phyloP scores from a whole-genome alignment of 2,888 invertebrate genomes.

The Troides helena region DNA sequence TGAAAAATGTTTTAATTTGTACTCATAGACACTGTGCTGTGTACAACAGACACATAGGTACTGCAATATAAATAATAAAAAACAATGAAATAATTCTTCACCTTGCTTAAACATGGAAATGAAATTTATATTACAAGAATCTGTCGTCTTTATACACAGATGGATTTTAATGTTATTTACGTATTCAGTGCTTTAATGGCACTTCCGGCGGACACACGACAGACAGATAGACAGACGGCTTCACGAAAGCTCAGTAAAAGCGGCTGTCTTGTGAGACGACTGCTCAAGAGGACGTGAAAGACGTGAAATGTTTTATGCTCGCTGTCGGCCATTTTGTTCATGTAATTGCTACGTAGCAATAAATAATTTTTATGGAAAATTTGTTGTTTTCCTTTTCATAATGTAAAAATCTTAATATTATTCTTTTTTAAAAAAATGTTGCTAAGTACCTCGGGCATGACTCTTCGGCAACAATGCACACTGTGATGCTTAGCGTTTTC shows the following conservation, averaged over 20 bases:
- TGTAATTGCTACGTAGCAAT: background rate
- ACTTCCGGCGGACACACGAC: slow-evolving; percentile 35
- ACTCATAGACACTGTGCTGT: no score
- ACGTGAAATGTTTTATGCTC: slow-evolving; percentile 2
- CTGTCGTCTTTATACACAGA: slow-evolving; percentile 20
- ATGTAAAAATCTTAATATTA: no score
- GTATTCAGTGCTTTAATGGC: slow-evolving; percentile 40
- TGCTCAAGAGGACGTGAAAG: slow-evolving; percentile 10
- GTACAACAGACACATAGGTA: no score
- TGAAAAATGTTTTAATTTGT: no score
- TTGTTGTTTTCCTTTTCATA: background rate
- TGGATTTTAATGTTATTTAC: slow-evolving; percentile 40
- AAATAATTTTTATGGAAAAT: background rate
- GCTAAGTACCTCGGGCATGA: no score
- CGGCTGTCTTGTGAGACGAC: slow-evolving; percentile 12
- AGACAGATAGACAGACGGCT: slow-evolving; percentile 36
- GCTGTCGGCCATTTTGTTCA: background rate
- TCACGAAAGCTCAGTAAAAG: slow-evolving; percentile 12
- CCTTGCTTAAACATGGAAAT: no score
- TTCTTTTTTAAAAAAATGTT: no score
- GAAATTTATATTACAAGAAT: no score
- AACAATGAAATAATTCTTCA: no score
- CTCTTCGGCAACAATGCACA: no score
- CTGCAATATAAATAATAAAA: no score
- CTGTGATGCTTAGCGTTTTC: no score